A percentile compares a stretch with the other conserved stretches of the same genome.
Conservation (phyloP, 2,888 invertebrate genomes). For the Eilema griseolum region DNA sequence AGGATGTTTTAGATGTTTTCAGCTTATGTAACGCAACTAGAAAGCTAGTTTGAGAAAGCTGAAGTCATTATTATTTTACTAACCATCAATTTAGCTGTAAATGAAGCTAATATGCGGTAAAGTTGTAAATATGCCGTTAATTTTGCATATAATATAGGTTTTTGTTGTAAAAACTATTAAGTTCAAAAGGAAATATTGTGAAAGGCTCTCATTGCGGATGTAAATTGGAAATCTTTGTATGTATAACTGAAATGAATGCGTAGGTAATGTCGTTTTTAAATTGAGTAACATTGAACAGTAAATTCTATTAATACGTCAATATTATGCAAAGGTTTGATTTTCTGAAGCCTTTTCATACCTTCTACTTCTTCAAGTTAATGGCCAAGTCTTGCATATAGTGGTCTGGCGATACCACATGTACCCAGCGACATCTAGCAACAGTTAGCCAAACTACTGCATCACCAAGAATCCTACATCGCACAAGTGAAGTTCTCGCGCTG, state of each 20-base stretch:
- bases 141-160: slow-evolving; percentile 25
- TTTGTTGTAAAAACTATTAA: not conserved
- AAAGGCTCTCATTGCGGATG: slow-evolving; percentile 4
- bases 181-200: slow-evolving; percentile 16
- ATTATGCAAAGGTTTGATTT: not conserved
- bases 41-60: slow-evolving; percentile 33
- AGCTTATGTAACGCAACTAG: slow-evolving; percentile 12
- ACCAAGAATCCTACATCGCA: no score
- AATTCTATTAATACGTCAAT: not conserved
- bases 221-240: slow-evolving; percentile 11
- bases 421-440: no score
- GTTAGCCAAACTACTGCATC: no score
- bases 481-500: no score
- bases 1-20: slow-evolving; percentile 13
- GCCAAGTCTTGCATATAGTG: no score
- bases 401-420: no score
- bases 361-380: no score
- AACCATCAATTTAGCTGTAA: slow-evolving; percentile 49
- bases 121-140: slow-evolving; percentile 32
- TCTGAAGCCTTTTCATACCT: not conserved
- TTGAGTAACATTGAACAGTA: not conserved
- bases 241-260: not conserved
- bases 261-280: not conserved
- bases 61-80: slow-evolving; percentile 63
- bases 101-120: slow-evolving; percentile 34